Evolutionary conservation across 2,797 vertebrate genomes (phyloP).

Genomic region (Poeciliopsis gracilis): DNA sequence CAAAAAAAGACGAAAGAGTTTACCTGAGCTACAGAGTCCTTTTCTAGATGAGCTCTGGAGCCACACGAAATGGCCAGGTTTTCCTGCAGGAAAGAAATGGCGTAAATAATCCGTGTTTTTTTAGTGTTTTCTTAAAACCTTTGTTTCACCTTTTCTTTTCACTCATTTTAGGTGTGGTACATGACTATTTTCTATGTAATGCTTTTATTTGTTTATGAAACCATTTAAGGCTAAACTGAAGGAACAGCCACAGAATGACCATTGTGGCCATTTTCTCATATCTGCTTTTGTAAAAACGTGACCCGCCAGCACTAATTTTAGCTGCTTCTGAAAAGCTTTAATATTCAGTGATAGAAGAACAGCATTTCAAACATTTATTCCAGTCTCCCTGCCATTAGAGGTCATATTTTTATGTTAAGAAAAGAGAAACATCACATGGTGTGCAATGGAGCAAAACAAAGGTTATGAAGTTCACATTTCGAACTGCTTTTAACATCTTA

Average conservation of each 20-base stretch:
- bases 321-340: neutral
- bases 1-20: neutral
- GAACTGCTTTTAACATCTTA: neutral
- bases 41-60: slow-evolving; percentile 94
- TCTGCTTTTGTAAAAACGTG: neutral
- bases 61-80: slow-evolving; percentile 95
- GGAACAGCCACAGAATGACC: neutral
- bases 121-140: neutral
- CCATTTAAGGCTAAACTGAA: neutral
- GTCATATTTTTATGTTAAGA: neutral
- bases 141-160: neutral
- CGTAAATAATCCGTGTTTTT: neutral
- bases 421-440: neutral
- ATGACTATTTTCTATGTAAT: neutral
- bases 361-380: neutral
- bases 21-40: slow-evolving; percentile 94
- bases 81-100: slow-evolving; percentile 76
- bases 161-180: neutral
- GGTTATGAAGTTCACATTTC: neutral
- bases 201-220: neutral
- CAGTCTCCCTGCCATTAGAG: neutral
- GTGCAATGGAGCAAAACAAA: neutral
- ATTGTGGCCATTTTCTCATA: neutral
- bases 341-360: neutral
- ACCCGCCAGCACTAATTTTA: neutral